phyloP scores from a whole-genome alignment of 2,797 vertebrate species.

The Pipistrellus kuhlii region DNA sequence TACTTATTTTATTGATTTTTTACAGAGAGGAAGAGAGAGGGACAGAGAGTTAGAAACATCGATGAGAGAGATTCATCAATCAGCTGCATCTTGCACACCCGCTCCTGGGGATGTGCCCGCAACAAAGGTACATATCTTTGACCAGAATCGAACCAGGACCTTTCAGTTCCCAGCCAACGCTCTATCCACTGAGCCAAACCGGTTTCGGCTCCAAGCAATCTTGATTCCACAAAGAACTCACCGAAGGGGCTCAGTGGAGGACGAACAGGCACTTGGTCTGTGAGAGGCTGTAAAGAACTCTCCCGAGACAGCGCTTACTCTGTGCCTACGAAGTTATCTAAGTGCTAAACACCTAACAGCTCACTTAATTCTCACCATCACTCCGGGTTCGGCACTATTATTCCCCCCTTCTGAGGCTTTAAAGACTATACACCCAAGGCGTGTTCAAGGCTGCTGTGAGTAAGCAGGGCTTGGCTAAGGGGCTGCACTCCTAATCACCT shows the following conservation, averaged over 20 bases:
- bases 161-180: no score
- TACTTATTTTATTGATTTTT: no score
- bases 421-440: neutral
- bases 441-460: neutral
- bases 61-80: no score
- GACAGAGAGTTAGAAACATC: no score
- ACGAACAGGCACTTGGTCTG: neutral
- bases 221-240: neutral
- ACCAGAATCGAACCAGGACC: no score
- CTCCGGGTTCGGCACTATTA: no score
- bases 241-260: neutral
- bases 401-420: neutral
- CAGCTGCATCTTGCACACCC: no score
- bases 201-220: no score
- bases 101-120: no score
- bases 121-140: no score
- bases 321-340: neutral
- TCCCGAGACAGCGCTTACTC: neutral
- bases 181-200: no score
- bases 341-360: neutral
- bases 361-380: neutral
- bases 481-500: neutral
- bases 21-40: no score
- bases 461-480: neutral
- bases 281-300: neutral